Evolutionary conservation across 2,113 vertebrate species (phyloP).

Genomic region (Elgaria multicarinata): DNA sequence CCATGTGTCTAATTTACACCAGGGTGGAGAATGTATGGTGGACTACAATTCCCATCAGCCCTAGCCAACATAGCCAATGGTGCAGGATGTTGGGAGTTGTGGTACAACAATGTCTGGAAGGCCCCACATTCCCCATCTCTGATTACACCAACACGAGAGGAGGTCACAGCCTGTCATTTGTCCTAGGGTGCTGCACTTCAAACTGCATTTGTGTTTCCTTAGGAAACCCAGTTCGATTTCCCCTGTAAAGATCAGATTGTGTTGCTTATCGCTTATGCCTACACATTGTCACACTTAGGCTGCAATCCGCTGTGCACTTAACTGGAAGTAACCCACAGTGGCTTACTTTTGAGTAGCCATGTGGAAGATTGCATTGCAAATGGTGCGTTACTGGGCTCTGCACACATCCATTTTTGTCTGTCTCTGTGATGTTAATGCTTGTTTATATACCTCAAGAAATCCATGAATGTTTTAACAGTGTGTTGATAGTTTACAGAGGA

Average conservation of each 20-base stretch:
- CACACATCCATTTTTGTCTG: not conserved
- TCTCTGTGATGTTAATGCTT: not conserved
- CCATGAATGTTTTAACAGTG: not conserved
- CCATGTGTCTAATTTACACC: not conserved
- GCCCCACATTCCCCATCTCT: not conserved
- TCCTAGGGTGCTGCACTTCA: not conserved
- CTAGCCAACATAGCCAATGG: not conserved
- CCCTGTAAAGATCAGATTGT: not conserved
- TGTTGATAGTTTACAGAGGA: not conserved
- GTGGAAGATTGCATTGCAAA: not conserved
- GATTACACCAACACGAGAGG: not conserved
- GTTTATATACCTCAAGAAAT: not conserved
- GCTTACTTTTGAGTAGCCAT: not conserved
- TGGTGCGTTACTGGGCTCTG: not conserved
- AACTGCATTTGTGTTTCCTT: not conserved
- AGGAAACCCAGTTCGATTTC: not conserved
- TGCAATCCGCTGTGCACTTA: not conserved
- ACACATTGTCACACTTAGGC: not conserved
- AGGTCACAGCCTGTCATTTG: too few species aligned
- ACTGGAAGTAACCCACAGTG: too few species aligned
- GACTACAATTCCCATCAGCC: not conserved
- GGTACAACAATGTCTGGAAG: too few species aligned
- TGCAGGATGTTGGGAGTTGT: too few species aligned
- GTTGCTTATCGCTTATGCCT: not conserved
- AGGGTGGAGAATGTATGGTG: not conserved